Evolutionary conservation across 2,113 vertebrate species (phyloP), one percentile per base, ranked within the genome.

Genomic region (Struthidea cinerea): DNA sequence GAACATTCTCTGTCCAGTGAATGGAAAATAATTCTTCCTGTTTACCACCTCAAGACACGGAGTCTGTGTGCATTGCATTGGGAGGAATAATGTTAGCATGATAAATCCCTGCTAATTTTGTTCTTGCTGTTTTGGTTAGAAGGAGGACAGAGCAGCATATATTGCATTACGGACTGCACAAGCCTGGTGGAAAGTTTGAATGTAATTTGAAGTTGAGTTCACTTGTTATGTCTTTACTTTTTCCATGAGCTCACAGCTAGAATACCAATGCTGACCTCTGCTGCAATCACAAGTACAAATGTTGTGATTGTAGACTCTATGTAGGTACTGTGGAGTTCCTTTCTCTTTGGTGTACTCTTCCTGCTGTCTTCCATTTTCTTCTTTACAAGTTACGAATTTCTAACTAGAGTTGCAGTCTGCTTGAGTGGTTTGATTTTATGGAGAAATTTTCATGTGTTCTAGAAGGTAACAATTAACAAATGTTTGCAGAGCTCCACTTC

Each of bases 401-500:
- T 79, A 81, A 39, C 15, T 78, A 46, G 35, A 56, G 30, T 57
- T 78, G 55, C 27, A 27, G 16, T 85, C n/a, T 87, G 14, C 32
- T 90, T 73, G 49, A 83, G 74, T n/a, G 26, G 28, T 57, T 88
- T 93, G 30, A 28, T 74, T 89, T 84, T 44, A 79, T 55, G 52
- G 11, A 71, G 52, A 69, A n/a, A 18, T 70, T 44, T 82, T 93
- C 4, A 2, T 64, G 13, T 61, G 24, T 56, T 80, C 39, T 69
- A 21, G 75, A 47, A 90, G 13, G 27, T 60, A 79, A 52, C 27
- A 55, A 19, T 53, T 35, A 20, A 50, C 0, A 3, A 46, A 76
- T 27, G 30, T 80, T 64, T 92, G 13, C 28, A 60, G 44, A 53
- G 33, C 32, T 60, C 26, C 27, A 28, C 28, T 89, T 93, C 27